Conservation (phyloP, 2,888 invertebrate genomes). For the Drosophila kambysellisi region DNA sequence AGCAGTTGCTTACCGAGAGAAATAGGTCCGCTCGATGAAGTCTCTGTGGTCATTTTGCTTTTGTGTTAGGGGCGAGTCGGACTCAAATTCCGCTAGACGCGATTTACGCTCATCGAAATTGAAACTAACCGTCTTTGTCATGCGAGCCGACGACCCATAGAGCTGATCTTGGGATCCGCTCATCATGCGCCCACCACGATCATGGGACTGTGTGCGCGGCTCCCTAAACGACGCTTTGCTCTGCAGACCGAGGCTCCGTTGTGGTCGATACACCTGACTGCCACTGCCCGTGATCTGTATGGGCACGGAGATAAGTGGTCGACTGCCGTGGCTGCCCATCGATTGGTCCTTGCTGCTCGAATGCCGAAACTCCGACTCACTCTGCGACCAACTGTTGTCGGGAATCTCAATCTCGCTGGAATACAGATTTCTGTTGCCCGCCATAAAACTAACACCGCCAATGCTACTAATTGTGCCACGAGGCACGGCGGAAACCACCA, state of each 20-base stretch:
- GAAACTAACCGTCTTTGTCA: slow-evolving; percentile 85
- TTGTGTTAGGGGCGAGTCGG: slow-evolving; percentile 71
- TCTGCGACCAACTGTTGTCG: slow-evolving; percentile 42
- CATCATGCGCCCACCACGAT: slow-evolving; percentile 76
- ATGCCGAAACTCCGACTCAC: slow-evolving; percentile 59
- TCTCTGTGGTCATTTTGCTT: slow-evolving; percentile 79
- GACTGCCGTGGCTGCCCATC: slow-evolving; percentile 55
- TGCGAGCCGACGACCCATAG: slow-evolving; percentile 73
- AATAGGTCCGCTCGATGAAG: slow-evolving; percentile 83
- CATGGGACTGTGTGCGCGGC: slow-evolving; percentile 84
- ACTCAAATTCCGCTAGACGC: slow-evolving; percentile 81
- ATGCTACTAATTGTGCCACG: slow-evolving; percentile 57
- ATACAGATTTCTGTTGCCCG: slow-evolving; percentile 78
- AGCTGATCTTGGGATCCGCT: slow-evolving; percentile 81
- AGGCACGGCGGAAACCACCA: slow-evolving; percentile 69
- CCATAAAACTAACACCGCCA: slow-evolving; percentile 68
- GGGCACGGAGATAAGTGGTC: slow-evolving; percentile 76
- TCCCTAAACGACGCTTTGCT: slow-evolving; percentile 75
- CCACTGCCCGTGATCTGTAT: slow-evolving; percentile 70
- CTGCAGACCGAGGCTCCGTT: slow-evolving; percentile 65
- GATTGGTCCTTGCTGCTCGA: slow-evolving; percentile 66
- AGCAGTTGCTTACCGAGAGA: slow-evolving; percentile 83
- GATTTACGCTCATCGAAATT: slow-evolving; percentile 85
- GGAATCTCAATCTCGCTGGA: slow-evolving; percentile 77
- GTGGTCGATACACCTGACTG: slow-evolving; percentile 57